A percentile compares a stretch with the other conserved stretches of the same genome.
These are phyloP conservation scores for Cherax quadricarinatus DNA, from an alignment of 1,140 invertebrate species.

Conservation along the genomic window DNA sequence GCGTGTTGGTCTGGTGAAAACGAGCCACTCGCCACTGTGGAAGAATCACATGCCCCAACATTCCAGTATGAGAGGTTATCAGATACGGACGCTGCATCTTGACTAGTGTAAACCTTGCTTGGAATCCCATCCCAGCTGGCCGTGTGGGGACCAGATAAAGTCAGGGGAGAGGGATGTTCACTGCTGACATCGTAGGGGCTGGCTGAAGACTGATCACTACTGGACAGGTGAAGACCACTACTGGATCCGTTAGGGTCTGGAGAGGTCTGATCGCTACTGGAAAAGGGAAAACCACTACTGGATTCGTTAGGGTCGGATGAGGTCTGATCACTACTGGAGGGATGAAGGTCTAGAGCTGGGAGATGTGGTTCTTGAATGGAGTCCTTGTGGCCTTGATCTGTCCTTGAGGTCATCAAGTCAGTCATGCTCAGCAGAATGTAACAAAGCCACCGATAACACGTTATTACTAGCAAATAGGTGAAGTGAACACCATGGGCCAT, in stretches of 20 bases:
- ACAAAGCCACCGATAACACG: neutral
- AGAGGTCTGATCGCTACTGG: neutral
- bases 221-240: neutral
- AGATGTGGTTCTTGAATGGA: neutral
- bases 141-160: neutral
- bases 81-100: too few species aligned
- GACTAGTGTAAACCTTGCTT: too few species aligned
- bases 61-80: too few species aligned
- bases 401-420: neutral
- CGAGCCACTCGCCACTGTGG: too few species aligned
- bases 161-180: neutral
- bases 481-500: conserved; percentile 10
- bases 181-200: neutral
- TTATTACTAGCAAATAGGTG: neutral
- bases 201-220: neutral
- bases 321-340: neutral
- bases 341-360: neutral
- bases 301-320: neutral
- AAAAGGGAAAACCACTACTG: neutral
- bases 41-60: too few species aligned
- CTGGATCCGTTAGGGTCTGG: too few species aligned
- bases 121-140: too few species aligned
- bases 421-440: neutral
- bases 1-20: neutral
- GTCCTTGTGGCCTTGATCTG: neutral